Conservation (phyloP, 2,888 invertebrate genomes). For the Muscina levida region DNA sequence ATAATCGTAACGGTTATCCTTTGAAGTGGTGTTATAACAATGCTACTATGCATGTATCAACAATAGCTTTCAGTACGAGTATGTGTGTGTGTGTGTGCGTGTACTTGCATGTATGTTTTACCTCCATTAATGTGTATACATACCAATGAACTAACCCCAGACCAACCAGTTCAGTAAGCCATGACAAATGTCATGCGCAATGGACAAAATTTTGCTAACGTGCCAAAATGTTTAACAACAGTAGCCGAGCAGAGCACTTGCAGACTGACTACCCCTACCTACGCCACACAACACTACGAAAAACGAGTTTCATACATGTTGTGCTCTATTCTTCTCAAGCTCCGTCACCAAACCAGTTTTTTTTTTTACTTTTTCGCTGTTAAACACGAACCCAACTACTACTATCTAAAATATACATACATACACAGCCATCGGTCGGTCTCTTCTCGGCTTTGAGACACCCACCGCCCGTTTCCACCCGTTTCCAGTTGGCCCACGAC, state of each 20-base stretch:
- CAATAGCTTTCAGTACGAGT: conserved; percentile 3
- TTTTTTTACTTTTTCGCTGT: conserved; percentile 59
- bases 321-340: conserved; percentile 17
- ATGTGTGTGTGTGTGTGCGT: not conserved
- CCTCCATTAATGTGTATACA: conserved; percentile 34
- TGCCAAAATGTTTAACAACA: conserved; percentile 63
- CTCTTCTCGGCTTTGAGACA: no score
- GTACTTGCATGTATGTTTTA: conserved; percentile 27
- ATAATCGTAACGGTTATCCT: conserved; percentile 68
- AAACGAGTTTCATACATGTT: conserved; percentile 7
- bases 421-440: conserved; percentile 44
- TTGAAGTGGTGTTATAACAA: conserved; percentile 9
- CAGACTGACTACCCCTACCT: conserved; percentile 62
- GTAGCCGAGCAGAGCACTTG: conserved; percentile 37
- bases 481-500: conserved; percentile 33
- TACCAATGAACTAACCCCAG: conserved; percentile 51
- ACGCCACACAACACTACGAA: conserved; percentile 53
- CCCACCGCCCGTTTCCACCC: conserved; percentile 36
- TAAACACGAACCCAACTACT: conserved; percentile 70
- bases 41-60: not conserved
- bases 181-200: conserved; percentile 69
- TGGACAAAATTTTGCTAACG: conserved; percentile 61
- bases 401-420: conserved; percentile 51
- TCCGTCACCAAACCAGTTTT: conserved; percentile 76
- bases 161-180: conserved; percentile 53